Evolutionary conservation across 2,113 vertebrate genomes (phyloP).

Genomic region (Pollachius pollachius): DNA sequence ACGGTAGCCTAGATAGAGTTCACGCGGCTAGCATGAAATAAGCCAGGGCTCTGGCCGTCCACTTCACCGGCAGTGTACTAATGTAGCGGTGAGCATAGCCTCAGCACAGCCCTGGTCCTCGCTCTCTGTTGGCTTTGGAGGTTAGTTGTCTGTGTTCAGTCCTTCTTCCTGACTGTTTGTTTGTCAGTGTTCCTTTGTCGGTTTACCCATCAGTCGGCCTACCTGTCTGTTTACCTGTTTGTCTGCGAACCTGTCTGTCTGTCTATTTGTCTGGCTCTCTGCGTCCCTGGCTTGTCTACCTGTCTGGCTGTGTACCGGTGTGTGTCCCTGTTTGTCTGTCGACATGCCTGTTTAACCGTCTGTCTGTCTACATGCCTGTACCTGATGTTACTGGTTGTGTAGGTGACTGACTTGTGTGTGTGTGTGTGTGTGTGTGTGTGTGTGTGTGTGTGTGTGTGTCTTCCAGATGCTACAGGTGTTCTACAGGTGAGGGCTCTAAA

Average conservation of each 20-base stretch:
- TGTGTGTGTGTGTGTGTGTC: background rate
- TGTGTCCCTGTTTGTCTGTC: no score
- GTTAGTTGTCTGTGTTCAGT: background rate
- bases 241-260: background rate
- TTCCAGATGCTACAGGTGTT: constrained; percentile 87
- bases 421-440: background rate
- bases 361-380: no score
- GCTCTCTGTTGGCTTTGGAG: no score
- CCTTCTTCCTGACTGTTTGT: background rate
- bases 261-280: no score
- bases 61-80: no score
- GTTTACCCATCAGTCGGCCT: background rate
- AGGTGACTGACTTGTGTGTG: background rate
- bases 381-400: background rate
- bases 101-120: no score
- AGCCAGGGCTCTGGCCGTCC: no score
- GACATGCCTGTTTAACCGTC: no score
- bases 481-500: constrained; percentile 93
- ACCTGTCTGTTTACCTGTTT: background rate
- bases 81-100: no score
- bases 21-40: no score
- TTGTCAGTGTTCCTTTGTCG: background rate
- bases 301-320: background rate
- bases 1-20: no score
- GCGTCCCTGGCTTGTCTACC: background rate